Conservation (phyloP, 2,797 vertebrate species). For the Fistularia tabacaria region DNA sequence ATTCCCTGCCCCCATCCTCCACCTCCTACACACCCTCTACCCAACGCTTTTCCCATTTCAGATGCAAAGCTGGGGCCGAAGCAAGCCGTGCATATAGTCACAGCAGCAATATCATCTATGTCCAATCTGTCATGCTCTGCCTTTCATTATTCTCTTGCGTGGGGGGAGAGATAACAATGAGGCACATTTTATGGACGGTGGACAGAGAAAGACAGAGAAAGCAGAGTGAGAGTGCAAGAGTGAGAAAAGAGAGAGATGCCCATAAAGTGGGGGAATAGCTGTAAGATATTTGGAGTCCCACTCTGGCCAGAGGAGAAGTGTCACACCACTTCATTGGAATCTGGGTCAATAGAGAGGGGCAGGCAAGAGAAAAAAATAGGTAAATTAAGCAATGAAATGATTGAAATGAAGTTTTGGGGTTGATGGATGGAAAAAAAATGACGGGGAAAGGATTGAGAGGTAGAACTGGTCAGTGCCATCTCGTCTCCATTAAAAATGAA, state of each 20-base stretch:
- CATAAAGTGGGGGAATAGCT: slow-evolving; percentile 47
- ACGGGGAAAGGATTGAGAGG: slow-evolving; percentile 30
- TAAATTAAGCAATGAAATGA: slow-evolving; percentile 73
- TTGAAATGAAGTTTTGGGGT: slow-evolving; percentile 60
- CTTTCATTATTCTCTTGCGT: slow-evolving; percentile 82
- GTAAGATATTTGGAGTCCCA: slow-evolving; percentile 47
- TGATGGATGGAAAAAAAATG: slow-evolving; percentile 19
- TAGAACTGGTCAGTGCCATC: slow-evolving; percentile 61
- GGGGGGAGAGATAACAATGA: slow-evolving; percentile 73
- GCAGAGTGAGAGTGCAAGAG: slow-evolving; percentile 16
- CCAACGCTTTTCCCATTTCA: slow-evolving; percentile 72
- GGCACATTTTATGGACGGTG: slow-evolving; percentile 84
- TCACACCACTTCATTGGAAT: slow-evolving; percentile 76
- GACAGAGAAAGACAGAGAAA: slow-evolving; percentile 30
- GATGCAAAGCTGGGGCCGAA: slow-evolving; percentile 77
- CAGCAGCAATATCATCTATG: slow-evolving; percentile 84
- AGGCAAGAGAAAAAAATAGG: slow-evolving; percentile 17
- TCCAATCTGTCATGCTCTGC: slow-evolving; percentile 82
- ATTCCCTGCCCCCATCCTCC: slow-evolving; percentile 19
- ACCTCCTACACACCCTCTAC: slow-evolving; percentile 49
- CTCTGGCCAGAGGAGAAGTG: slow-evolving; percentile 78
- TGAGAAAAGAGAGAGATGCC: slow-evolving; percentile 60
- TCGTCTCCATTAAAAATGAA: slow-evolving; percentile 58
- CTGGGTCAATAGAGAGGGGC: slow-evolving; percentile 77
- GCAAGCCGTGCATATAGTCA: slow-evolving; percentile 79